Base-by-base conservation (phyloP, 2,797 vertebrate species). In the Smutsia temminckii region DNA sequence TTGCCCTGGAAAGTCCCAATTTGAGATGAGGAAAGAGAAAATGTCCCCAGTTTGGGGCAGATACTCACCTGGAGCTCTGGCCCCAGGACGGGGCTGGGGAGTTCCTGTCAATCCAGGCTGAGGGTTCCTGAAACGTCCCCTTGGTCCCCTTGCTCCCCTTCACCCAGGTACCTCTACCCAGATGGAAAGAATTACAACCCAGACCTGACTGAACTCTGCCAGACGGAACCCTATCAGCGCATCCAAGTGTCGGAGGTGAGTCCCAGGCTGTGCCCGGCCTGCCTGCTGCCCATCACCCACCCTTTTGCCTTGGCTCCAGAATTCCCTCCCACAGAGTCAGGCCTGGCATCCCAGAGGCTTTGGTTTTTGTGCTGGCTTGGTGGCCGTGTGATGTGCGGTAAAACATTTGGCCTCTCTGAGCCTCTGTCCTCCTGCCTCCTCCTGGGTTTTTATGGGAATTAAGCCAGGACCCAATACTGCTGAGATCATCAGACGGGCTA, bases 181-280 rank as follows among this genome's bases (percentile, higher is more conserved):
- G 99, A 99, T 32, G 99, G 99, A 21, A 98, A 98, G 51, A 98
- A 98, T 63, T n/a, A 97, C 69, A 99, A 99, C 97, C 99, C 99
- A 1, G 99, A 99, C 96, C 98, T 99, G 95, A 98, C 95, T 0
- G 97, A 98, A 71, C 97, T 99, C 95, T 97, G 91, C 93, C 97
- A 97, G 87, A 86, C 96, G 1, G 61, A 95, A 27, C 83, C 98
- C 20, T 98, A 95, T 51, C 98, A 97, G 57, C 97, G 97, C 96
- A 98, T 99, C 83, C 97, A 95, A 72, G 99, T 99, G 81, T 98
- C 99, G 3, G 98, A 99, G 98, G 99, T 99, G 97, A 98, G 96
- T 23, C 25, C 21, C 20, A 0, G 8, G 2, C 72, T 3, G 34
- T 4, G 18, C 20, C 46, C 16, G 3, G 68, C 17, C 8, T 1